Base-by-base conservation (phyloP, 1,140 invertebrate species). In the Phenacoccus solenopsis region DNA sequence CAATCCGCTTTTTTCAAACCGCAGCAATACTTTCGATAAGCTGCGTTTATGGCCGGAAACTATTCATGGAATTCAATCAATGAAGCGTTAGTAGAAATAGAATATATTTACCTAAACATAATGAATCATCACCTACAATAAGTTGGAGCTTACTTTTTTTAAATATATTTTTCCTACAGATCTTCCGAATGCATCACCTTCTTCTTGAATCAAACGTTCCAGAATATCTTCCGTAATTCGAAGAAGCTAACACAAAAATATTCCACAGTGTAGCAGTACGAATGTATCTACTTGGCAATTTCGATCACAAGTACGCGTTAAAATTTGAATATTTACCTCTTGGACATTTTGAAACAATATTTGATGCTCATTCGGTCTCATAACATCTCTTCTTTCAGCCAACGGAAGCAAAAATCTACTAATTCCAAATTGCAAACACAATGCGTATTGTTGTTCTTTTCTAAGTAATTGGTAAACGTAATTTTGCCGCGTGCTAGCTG, bases 281-380 rank as follows among this genome's bases (percentile, higher is more conserved):
- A 38, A 38, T 38, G n/a, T 38, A 38, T 38, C n/a, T n/a, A n/a
- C n/a, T 38, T 38, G n/a, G 9, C 32, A 38, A 38, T 10, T 38
- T 38, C 32, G 9, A 9, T 38, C 9, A 38, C 9, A 10, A 10
- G 9, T 22, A 20, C 56, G n/a, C 56, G 16, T 16, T 10, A n/a
- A 9, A 49, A 49, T 16, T 70, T 24, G 16, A 38, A 35, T 57
- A 64, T 61, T 73, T 79, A 86, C 85, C 80, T 92, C 90, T 78
- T 91, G 89, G 69, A 88, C 83, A 77, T 92, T 92, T 79, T 92
- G 90, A 76, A 91, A 92, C 12, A 92, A 79, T 9, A 87, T 83
- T 76, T 86, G 82, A 77, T 91, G 89, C 75, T 92, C 89, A 27
- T 83, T 83, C 2, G 85, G 82, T 0, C 85, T 85, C 16, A 91